phyloP scores from a whole-genome alignment of 2,888 invertebrate genomes.

The Anodontia alba region DNA sequence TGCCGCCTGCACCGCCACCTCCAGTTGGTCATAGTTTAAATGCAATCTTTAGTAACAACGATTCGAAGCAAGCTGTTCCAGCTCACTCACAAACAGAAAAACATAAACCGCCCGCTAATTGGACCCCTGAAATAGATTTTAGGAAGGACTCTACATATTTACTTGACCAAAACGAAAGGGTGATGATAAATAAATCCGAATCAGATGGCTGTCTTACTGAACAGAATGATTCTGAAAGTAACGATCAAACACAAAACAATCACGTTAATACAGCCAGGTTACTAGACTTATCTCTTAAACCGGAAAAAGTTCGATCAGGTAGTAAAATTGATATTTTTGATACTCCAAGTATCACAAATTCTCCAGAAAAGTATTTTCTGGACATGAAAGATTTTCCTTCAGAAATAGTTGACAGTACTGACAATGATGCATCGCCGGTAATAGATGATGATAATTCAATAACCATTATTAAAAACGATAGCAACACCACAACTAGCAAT shows the following conservation, averaged over 20 bases:
- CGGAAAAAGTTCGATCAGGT: background rate
- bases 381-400: background rate
- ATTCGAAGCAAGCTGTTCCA: too few relatives aligned
- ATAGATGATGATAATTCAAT: background rate
- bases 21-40: background rate
- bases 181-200: background rate
- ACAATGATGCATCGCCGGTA: background rate
- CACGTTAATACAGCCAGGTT: background rate
- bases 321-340: conserved; percentile 16
- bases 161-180: too few relatives aligned
- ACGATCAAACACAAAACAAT: background rate
- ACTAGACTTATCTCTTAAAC: background rate
- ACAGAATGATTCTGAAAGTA: background rate
- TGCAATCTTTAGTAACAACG: background rate
- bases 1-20: background rate
- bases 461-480: background rate
- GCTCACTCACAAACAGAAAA: too few relatives aligned
- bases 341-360: background rate
- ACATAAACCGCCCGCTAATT: too few relatives aligned
- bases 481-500: background rate
- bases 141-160: too few relatives aligned
- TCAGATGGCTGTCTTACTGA: background rate
- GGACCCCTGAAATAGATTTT: background rate
- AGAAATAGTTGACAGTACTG: background rate
- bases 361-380: background rate